phyloP scores from a whole-genome alignment of 2,888 invertebrate species.

The Drosophila prostipennis region DNA sequence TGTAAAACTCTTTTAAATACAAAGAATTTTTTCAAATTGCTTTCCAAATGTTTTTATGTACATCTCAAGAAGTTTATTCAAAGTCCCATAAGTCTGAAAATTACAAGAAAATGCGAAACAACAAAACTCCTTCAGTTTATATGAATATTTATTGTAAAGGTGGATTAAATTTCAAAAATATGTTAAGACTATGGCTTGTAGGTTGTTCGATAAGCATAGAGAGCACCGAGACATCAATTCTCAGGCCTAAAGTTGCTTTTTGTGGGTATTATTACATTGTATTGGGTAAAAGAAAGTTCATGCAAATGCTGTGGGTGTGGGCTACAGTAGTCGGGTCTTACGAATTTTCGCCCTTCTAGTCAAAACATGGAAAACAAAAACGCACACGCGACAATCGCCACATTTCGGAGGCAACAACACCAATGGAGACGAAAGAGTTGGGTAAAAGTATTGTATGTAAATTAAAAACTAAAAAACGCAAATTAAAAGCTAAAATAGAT shows the following conservation, averaged over 20 bases:
- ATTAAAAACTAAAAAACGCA: slow-evolving; percentile 31
- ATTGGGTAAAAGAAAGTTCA: slow-evolving; percentile 57
- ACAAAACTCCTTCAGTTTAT: not conserved
- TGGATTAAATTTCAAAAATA: slow-evolving; percentile 41
- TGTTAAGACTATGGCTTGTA: slow-evolving; percentile 27
- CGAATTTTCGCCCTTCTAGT: slow-evolving; percentile 34
- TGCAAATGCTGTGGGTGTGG: slow-evolving; percentile 50
- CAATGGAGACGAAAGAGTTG: slow-evolving; percentile 38
- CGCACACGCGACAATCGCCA: slow-evolving; percentile 32
- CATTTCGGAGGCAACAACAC: slow-evolving; percentile 49
- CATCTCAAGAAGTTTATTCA: too few relatives aligned
- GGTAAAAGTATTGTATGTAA: slow-evolving; percentile 25
- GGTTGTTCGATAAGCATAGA: slow-evolving; percentile 19
- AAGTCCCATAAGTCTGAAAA: too few relatives aligned
- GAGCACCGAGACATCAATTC: slow-evolving; percentile 8
- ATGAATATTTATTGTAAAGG: slow-evolving; percentile 28
- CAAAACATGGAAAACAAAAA: slow-evolving; percentile 57
- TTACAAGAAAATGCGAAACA: too few relatives aligned
- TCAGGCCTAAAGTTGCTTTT: slow-evolving; percentile 12
- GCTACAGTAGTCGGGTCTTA: slow-evolving; percentile 29
- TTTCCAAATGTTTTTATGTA: too few relatives aligned
- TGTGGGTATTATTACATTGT: slow-evolving; percentile 19
- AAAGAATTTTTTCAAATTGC: too few relatives aligned
- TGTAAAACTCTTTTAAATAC: too few relatives aligned
- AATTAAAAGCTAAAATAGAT: slow-evolving; percentile 28